Base-by-base conservation (phyloP, 2,113 vertebrate species). In the Stigmatopora argus region DNA sequence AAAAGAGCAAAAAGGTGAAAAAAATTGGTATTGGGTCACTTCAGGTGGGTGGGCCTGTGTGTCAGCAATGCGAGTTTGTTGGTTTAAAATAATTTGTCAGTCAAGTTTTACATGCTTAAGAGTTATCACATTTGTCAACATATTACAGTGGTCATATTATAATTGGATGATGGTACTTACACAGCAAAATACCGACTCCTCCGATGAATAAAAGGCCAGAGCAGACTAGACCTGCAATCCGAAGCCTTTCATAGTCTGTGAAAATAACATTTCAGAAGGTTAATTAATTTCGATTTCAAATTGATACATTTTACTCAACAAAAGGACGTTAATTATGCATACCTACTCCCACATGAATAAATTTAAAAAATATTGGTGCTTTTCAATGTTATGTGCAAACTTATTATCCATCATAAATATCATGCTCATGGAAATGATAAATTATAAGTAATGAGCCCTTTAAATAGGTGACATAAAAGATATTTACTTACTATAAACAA, bases 401-500 rank as follows among this genome's bases (percentile, higher is more conserved):
- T 17, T 15, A 14, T 26, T 13, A 2, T 13, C 6, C 53, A 56
- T 12, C 5, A 26, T 31, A 56, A 60, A 18, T 4, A 19, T 41
- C 5, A 19, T 21, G 2, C 15, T 31, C 21, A 23, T 56, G 15
- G 35, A 60, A 60, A 41, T 21, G 38, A 15, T 15, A 2, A 21
- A 5, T 14, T 6, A 55, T 56, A 56, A 13, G 26, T 13, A 3
- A 6, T 31, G 53, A 56, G 21, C 3, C 23, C 53, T 56, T 56
- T 31, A 2, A 56, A 31, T 26, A 31, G 23, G 26, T 56, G 23
- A 17, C 5, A 17, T 31, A 8, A 15, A 51, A 17, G 5, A 17
- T 66, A 8, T 41, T 7, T 35, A 90, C 91, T 91, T 83, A 92
- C 91, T 90, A 86, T 92, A 92, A 80, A 78, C 72, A 79, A 92